Evolutionary conservation across 2,113 vertebrate genomes (phyloP).

Genomic region (Gobius niger): DNA sequence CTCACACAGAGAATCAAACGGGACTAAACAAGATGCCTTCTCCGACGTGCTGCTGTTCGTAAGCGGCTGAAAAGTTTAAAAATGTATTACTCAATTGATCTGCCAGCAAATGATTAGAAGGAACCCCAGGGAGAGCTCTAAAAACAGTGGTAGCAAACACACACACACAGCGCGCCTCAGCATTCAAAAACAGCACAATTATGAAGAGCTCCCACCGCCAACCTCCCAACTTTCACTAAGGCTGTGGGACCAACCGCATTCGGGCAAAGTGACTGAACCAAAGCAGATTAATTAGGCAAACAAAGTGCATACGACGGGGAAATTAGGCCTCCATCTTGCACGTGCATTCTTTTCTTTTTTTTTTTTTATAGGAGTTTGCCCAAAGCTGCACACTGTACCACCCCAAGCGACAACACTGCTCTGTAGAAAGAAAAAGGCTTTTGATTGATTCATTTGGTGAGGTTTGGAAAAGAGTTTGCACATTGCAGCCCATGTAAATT

Average conservation of each 20-base stretch:
- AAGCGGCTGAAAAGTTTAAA: slow-evolving; percentile 19
- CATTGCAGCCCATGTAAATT: not conserved
- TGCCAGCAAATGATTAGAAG: slow-evolving; percentile 38
- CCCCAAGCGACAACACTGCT: slow-evolving; percentile 19
- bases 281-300: slow-evolving; percentile 62
- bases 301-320: slow-evolving; percentile 53
- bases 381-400: slow-evolving; percentile 13
- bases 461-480: slow-evolving; percentile 18
- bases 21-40: slow-evolving; percentile 9
- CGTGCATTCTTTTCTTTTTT: slow-evolving; percentile 46
- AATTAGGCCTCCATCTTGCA: slow-evolving; percentile 47
- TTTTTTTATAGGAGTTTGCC: slow-evolving; percentile 22
- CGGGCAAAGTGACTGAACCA: slow-evolving; percentile 45
- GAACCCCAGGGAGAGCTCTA: slow-evolving; percentile 13
- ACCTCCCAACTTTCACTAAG: slow-evolving; percentile 4
- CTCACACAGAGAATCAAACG: slow-evolving; percentile 20
- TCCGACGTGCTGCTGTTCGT: not conserved
- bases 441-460: slow-evolving; percentile 38
- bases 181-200: slow-evolving; percentile 21
- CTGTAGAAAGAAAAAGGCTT: slow-evolving; percentile 20
- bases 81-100: slow-evolving; percentile 29
- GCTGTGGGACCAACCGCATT: slow-evolving; percentile 32
- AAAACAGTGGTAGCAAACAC: slow-evolving; percentile 15
- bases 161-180: not conserved
- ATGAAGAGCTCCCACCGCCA: not conserved